phyloP scores from a whole-genome alignment of 2,888 invertebrate species.

The Kuschelorhynchus macadamiae region DNA sequence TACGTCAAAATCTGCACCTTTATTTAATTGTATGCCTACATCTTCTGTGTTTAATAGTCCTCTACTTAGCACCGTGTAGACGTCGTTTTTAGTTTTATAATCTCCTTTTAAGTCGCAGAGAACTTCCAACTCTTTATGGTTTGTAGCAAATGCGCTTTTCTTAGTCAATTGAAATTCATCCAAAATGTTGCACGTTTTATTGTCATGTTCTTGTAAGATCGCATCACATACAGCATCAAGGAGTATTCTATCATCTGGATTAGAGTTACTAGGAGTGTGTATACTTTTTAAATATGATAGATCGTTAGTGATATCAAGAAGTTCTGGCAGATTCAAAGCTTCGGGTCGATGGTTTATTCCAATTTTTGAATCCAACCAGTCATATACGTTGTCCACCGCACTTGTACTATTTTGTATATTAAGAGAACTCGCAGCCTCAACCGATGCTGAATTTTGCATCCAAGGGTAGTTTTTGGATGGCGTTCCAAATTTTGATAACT shows the following conservation, averaged over 20 bases:
- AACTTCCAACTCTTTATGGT: constrained; percentile 9
- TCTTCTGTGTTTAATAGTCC: constrained; percentile 12
- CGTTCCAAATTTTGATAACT: constrained; percentile 50
- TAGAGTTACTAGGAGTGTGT: constrained; percentile 37
- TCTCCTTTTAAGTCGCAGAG: not conserved
- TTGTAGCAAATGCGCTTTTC: not conserved
- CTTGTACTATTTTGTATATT: not conserved
- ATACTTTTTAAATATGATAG: constrained; percentile 48
- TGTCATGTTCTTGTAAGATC: constrained; percentile 47
- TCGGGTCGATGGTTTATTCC: not conserved
- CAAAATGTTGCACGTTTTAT: constrained; percentile 2
- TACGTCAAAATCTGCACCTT: not conserved
- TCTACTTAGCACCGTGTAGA: constrained; percentile 12
- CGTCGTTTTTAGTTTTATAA: constrained; percentile 1
- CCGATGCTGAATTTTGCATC: constrained; percentile 44
- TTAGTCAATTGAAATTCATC: not conserved
- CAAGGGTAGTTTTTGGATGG: constrained; percentile 51
- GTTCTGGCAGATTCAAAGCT: constrained; percentile 43
- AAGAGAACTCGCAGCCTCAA: constrained; percentile 41
- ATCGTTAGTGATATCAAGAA: constrained; percentile 50
- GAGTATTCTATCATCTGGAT: constrained; percentile 42
- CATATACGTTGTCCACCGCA: not conserved
- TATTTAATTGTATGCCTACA: constrained; percentile 21
- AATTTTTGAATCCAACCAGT: constrained; percentile 3
- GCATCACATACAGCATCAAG: constrained; percentile 55